Base-by-base conservation (phyloP, 2,113 vertebrate species). In the Psammodynastes pulverulentus region DNA sequence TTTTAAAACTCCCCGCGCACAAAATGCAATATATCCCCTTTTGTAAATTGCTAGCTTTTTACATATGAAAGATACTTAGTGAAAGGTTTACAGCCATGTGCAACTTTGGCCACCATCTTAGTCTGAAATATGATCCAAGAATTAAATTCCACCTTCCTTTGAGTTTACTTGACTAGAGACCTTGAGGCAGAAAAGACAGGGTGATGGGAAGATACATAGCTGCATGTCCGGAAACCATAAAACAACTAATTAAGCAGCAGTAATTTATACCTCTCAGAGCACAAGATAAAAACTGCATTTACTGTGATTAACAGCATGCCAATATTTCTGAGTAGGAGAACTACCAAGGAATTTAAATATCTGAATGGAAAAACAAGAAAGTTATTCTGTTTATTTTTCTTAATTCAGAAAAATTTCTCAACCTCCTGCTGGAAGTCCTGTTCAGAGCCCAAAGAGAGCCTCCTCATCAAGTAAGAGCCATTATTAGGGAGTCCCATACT, bases 181-280 rank as follows among this genome's bases (percentile, higher is more conserved):
- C 91, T 56, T 4, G 8, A 0, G 91, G 2, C n/a, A 39, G 48
- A 39, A 4, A 89, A n/a, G 9, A 0, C 0, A 72, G 26, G 3
- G n/a, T 0, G 0, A 9, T 3, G 15, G 5, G 26, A 46, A 26
- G 48, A 43, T 85, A 49, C 85, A 34, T 21, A 49, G 58, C 9
- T 43, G 58, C 62, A 58, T 79, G n/a, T 4, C 51, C 85, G 88
- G 89, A 87, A 90, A 79, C 62, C 23, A 88, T 56, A 39, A 84
- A 93, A 56, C 58, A 91, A 90, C 85, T 48, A 51, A 87, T 84
- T 90, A 79, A 79, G 49, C 89, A 87, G 39, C 48, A 43, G 56
- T 52, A 53, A 72, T 29, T 45, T 0, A 4, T 0, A 0, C 45
- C 48, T 43, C 48, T 62, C 91, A 86, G 34, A 26, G n/a, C 53